Base-by-base conservation (phyloP, 2,888 invertebrate species). In the Metacarcinus magister region DNA sequence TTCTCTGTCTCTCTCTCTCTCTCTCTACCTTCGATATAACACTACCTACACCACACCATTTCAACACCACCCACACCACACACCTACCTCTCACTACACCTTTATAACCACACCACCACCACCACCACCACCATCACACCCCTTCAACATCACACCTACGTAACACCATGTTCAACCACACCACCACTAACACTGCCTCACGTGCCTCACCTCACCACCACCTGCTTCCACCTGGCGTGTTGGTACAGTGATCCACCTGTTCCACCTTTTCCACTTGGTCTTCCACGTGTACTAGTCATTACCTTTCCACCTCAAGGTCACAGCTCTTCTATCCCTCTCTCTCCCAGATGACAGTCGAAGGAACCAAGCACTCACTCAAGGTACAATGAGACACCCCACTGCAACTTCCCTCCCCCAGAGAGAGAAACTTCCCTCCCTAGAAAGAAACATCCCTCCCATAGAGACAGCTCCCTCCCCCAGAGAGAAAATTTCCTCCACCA, bases 321-420 rank as follows among this genome's bases (percentile, higher is more conserved):
- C 32, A 67, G 54, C 19, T 54, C 16, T 19, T 19, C 5, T 91
- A 46, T 92, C 92, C 28, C 46, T 46, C 82, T 48, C 39, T 54
- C 46, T 43, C 48, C n/a, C 94, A 94, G 94, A 60, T 94, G 39
- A 39, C 28, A 8, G 90, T 43, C 16, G 94, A 94, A 43, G 94
- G 94, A 4, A 60, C n/a, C 39, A 94, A 16, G n/a, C 94, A 94
- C 94, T 60, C 90, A 13, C 60, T 94, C 2, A 32, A 94, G 94
- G 94, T 94, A 94, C 10, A 32, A 44, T n/a, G 19, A 43, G 2
- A 16, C 16, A n/a, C n/a, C 16, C 2, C 39, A 46, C 13, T 43
- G 39, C 39, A 23, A 19, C 39, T 32, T n/a, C 28, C 28, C 46
- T 46, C 28, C 82, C 82, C 82, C 75, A 13, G 19, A 67, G 23